Conservation (phyloP, 2,113 vertebrate genomes). For the Lycaon pictus region DNA sequence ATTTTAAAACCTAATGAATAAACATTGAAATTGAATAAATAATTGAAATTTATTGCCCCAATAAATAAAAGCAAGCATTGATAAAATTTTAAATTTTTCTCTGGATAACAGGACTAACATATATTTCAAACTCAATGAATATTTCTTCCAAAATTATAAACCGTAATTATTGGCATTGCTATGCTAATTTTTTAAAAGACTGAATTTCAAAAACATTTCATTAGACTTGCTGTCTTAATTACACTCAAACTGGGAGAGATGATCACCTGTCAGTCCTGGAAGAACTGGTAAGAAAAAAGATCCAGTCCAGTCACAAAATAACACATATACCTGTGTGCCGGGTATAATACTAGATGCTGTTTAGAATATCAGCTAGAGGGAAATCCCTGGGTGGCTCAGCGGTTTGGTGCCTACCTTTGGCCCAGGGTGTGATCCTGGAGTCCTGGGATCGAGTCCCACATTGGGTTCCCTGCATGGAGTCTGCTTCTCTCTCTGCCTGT, state of each 20-base stretch:
- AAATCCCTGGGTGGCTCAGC: too few relatives aligned
- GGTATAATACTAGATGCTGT: background rate
- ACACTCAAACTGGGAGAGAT: background rate
- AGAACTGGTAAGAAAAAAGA: background rate
- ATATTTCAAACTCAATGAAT: background rate
- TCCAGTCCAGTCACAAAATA: background rate
- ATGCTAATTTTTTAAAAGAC: background rate
- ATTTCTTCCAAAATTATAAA: background rate
- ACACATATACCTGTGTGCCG: background rate
- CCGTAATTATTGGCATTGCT: background rate
- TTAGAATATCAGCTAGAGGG: background rate
- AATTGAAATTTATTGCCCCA: too few relatives aligned
- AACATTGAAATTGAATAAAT: background rate
- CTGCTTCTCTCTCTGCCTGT: too few relatives aligned
- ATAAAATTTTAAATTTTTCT: background rate
- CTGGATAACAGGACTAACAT: background rate
- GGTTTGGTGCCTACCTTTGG: too few relatives aligned
- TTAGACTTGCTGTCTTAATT: background rate
- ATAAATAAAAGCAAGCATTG: background rate
- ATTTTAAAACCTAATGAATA: background rate
- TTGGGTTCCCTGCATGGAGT: too few relatives aligned
- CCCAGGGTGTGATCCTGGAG: too few relatives aligned
- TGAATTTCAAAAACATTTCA: background rate
- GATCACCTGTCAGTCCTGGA: background rate
- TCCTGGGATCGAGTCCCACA: too few relatives aligned